Evolutionary conservation across 2,797 vertebrate species (phyloP), one percentile per base, ranked within the genome.

Genomic region (Heteromormyrus szaboi): DNA sequence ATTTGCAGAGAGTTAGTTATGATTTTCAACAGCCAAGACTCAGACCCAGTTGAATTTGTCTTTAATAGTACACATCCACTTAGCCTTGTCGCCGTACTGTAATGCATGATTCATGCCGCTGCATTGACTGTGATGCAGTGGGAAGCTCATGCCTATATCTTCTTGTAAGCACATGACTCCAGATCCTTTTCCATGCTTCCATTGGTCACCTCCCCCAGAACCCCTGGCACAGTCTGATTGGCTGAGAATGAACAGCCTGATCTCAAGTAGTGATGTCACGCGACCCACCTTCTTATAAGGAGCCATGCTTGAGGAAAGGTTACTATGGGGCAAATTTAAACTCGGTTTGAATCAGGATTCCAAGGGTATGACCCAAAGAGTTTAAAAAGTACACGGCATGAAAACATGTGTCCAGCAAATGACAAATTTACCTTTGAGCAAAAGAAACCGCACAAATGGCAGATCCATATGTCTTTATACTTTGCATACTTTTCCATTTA

Each of bases 161-260:
- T 53, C 88, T 37, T 50, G 53, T 17, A 50, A 62, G 29, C 65
- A 91, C 90, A 88, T 41, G 86, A 68, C 54, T 91, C 87, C 90
- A 92, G 89, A 92, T 91, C 91, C 48, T 88, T 68, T 88, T 76
- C 88, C 91, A 94, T 93, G 93, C 92, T 93, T 91, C 89, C 83
- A 89, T 88, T 90, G 59, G 89, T 89, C 46, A 4, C 92, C 91
- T 89, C 92, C 91, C 88, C 89, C 65, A 88, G 68, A 90, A 9
- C 88, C 90, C 56, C 88, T 90, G 89, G 79, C 91, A n/a, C 86
- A 0, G 56, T 79, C 89, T 4, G 91, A 95, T 96, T 96, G 95
- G 95, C 88, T 68, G 17, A 37, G 89, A 76, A 72, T 68, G 92
- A 95, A 96, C 94, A 94, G 93, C 94, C 93, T 93, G 92, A 94